phyloP scores from a whole-genome alignment of 2,888 invertebrate genomes.

The Cantharis lateralis region DNA sequence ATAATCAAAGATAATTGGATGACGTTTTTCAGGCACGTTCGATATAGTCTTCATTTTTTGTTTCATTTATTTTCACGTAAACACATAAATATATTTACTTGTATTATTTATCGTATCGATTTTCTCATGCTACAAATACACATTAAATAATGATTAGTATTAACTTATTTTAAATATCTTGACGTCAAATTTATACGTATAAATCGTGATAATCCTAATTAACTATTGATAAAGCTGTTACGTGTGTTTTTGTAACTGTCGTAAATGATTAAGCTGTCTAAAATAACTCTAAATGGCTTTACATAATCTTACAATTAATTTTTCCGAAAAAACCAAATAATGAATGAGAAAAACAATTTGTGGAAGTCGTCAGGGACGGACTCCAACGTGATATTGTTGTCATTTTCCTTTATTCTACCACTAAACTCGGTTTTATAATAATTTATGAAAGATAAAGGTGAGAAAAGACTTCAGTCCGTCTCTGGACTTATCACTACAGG shows the following conservation, averaged over 20 bases:
- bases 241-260: neutral
- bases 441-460: too few relatives aligned
- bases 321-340: neutral
- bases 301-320: neutral
- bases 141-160: neutral
- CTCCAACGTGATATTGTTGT: neutral
- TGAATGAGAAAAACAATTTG: neutral
- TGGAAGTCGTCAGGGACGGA: neutral
- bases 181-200: neutral
- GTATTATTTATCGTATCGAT: neutral
- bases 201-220: neutral
- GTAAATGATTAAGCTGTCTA: neutral
- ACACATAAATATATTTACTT: conserved; percentile 6
- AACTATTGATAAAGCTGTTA: neutral
- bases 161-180: neutral
- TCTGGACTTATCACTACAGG: too few relatives aligned
- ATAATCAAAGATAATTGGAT: conserved; percentile 54
- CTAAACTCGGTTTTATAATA: too few relatives aligned
- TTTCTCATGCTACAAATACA: neutral
- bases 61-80: conserved; percentile 14
- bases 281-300: neutral
- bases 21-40: conserved; percentile 29
- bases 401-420: too few relatives aligned
- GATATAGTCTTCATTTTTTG: conserved; percentile 15
- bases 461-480: too few relatives aligned